These are phyloP conservation scores for Actias luna DNA, from an alignment of 2,888 invertebrate genomes.

Conservation along the genomic window DNA sequence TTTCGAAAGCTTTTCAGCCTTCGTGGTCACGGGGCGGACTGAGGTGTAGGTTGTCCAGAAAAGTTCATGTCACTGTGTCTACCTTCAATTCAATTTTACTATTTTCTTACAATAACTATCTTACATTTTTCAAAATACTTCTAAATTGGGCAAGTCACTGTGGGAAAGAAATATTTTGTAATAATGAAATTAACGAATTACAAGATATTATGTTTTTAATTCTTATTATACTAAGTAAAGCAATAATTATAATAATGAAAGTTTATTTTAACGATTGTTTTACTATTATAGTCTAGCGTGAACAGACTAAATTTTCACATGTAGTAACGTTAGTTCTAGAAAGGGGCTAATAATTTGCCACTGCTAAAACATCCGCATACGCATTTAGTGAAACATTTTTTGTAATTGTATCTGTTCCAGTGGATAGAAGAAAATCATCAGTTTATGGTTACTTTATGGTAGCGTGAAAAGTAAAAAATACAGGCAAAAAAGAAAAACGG, in stretches of 20 bases:
- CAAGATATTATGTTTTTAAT: background rate
- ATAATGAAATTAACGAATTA: background rate
- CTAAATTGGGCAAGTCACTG: background rate
- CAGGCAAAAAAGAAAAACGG: background rate
- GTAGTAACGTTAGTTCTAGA: background rate
- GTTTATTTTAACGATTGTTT: background rate
- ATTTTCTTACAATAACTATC: too few species aligned
- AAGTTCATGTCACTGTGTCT: too few species aligned
- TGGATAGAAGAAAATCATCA: background rate
- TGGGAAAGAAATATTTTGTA: background rate
- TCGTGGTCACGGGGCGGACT: too few species aligned
- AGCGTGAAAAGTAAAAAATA: background rate
- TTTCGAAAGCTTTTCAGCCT: too few species aligned
- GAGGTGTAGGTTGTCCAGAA: too few species aligned
- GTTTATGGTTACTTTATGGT: background rate
- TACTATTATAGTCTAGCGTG: background rate
- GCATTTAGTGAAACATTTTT: background rate
- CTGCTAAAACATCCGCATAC: background rate
- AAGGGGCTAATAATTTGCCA: background rate
- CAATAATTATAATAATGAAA: conserved; percentile 3
- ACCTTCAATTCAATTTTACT: too few species aligned
- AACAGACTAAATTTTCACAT: background rate
- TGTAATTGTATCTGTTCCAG: background rate
- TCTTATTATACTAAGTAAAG: background rate
- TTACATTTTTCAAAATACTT: background rate